Conservation (phyloP, 2,113 vertebrate species). For the Chelonoidis abingdonii region DNA sequence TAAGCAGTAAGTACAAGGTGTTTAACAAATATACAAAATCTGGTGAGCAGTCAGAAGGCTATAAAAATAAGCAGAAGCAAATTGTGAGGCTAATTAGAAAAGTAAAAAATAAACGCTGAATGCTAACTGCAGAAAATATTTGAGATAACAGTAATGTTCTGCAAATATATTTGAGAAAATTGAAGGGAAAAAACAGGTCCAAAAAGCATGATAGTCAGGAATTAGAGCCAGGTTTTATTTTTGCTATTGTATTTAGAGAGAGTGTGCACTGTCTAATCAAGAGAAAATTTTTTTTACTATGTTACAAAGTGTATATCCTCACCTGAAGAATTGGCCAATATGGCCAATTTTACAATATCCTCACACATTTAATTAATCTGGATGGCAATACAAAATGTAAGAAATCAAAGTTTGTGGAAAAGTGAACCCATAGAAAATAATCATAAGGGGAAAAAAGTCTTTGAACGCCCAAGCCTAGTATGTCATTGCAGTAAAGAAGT, state of each 20-base stretch:
- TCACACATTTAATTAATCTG: accelerated
- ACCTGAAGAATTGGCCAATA: constrained; percentile 8
- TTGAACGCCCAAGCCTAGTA: background rate
- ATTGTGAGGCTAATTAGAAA: constrained; percentile 56
- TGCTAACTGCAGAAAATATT: background rate
- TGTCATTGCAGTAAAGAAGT: accelerated
- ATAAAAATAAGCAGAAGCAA: constrained; percentile 33
- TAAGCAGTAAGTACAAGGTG: constrained; percentile 67
- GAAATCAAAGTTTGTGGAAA: background rate
- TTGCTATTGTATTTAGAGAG: background rate
- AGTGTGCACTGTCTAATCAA: constrained; percentile 12
- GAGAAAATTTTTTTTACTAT: background rate
- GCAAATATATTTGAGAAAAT: constrained; percentile 18
- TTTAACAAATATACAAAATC: constrained; percentile 41
- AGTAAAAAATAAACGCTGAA: constrained; percentile 24
- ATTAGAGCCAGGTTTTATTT: constrained; percentile 28
- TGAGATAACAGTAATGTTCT: constrained; percentile 8
- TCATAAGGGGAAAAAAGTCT: accelerated
- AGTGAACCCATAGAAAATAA: accelerated
- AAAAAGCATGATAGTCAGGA: background rate
- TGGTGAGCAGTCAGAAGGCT: constrained; percentile 30
- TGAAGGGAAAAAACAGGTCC: constrained; percentile 31
- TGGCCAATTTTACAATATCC: background rate
- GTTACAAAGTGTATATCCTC: background rate
- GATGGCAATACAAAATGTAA: background rate